Evolutionary conservation across 2,888 invertebrate genomes (phyloP).

Genomic region (Frankliniella fusca): DNA sequence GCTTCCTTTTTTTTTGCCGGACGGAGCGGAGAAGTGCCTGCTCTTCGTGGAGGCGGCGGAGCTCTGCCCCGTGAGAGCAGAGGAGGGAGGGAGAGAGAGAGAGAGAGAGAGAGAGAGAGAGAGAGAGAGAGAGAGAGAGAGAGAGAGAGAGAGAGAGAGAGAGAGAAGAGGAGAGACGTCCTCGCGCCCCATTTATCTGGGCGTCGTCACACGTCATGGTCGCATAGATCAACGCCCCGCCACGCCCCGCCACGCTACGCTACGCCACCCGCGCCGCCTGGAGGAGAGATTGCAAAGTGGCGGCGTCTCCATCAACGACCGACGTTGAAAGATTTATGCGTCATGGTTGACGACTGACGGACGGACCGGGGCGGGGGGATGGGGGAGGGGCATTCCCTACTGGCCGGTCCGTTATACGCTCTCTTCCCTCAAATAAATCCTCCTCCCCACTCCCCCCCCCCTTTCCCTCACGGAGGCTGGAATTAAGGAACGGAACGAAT

Average conservation of each 20-base stretch:
- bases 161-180: too few relatives aligned
- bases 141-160: too few relatives aligned
- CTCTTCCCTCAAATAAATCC: background rate
- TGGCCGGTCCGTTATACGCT: background rate
- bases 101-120: too few relatives aligned
- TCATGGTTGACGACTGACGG: constrained; percentile 16
- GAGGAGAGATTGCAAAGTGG: background rate
- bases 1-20: too few relatives aligned
- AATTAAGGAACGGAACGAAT: constrained; percentile 28
- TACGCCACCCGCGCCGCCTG: background rate
- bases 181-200: too few relatives aligned
- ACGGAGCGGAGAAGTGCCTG: too few relatives aligned
- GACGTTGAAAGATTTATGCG: constrained; percentile 17
- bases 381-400: background rate
- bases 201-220: background rate
- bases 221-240: background rate
- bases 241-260: background rate
- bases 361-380: background rate
- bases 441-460: constrained; percentile 30
- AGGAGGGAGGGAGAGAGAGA: too few relatives aligned
- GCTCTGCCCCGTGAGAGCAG: too few relatives aligned
- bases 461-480: constrained; percentile 28
- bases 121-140: too few relatives aligned
- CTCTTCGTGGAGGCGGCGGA: too few relatives aligned
- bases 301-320: constrained; percentile 15